These are phyloP conservation scores for Sesia apiformis DNA, from an alignment of 2,888 invertebrate species.

Conservation along the genomic window DNA sequence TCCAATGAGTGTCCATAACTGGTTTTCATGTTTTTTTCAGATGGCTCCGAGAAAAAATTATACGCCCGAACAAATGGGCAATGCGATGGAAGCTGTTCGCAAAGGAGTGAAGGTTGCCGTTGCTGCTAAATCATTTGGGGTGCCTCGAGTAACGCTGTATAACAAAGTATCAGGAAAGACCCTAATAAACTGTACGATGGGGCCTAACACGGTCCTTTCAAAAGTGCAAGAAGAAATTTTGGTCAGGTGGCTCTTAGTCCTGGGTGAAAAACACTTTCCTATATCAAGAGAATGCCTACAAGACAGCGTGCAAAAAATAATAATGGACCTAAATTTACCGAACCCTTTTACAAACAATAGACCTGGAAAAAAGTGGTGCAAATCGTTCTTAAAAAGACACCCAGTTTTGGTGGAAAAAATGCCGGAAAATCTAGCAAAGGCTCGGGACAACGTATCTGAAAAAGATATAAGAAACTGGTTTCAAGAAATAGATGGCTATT, in stretches of 20 bases:
- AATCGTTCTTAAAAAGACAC: no score
- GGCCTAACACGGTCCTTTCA: conserved; percentile 3
- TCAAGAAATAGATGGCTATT: conserved; percentile 6
- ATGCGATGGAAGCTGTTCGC: not conserved
- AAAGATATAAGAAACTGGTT: conserved; percentile 9
- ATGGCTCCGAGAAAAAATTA: not conserved
- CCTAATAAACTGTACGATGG: conserved; percentile 5
- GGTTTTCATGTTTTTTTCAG: not conserved
- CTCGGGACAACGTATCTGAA: no score
- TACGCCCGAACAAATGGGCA: not conserved
- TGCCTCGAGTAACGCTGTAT: conserved; percentile 4
- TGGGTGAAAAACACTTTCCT: no score
- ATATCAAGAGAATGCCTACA: no score
- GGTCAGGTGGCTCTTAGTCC: conserved; percentile 7
- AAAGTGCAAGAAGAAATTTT: conserved; percentile 4
- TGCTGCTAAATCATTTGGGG: conserved; percentile 8
- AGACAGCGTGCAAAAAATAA: no score
- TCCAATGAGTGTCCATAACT: not conserved
- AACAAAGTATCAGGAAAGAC: conserved; percentile 9
- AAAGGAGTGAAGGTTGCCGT: conserved; percentile 5
- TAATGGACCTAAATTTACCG: no score
- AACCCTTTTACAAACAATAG: no score
- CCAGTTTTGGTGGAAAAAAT: no score
- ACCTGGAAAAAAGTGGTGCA: no score
- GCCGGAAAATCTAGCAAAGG: no score